phyloP scores from a whole-genome alignment of 1,140 invertebrate species.

The Acromyrmex echinatior region DNA sequence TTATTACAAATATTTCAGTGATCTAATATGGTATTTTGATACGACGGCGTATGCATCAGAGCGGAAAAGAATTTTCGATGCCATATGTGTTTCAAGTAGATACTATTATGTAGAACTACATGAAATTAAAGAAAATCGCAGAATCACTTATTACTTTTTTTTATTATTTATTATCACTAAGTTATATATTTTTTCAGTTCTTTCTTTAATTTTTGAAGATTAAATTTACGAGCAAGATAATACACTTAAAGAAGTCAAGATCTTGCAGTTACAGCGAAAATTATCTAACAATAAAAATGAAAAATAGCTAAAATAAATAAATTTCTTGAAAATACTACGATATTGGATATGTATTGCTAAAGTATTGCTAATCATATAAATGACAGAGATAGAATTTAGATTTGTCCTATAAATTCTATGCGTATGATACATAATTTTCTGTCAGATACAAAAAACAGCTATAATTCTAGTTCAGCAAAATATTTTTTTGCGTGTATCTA shows the following conservation, averaged over 20 bases:
- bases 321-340: too few species aligned
- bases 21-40: background rate
- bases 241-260: too few species aligned
- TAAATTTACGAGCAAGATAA: background rate
- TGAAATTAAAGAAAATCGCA: background rate
- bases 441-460: too few species aligned
- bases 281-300: too few species aligned
- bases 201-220: background rate
- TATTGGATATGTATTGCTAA: too few species aligned
- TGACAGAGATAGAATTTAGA: too few species aligned
- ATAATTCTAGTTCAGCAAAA: too few species aligned
- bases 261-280: too few species aligned
- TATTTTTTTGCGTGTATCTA: background rate
- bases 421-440: too few species aligned
- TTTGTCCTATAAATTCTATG: too few species aligned
- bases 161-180: background rate
- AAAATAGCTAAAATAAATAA: too few species aligned
- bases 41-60: background rate
- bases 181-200: background rate
- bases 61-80: background rate
- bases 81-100: background rate
- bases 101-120: background rate
- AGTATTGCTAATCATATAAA: too few species aligned
- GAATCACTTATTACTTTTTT: background rate
- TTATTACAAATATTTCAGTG: background rate